Base-by-base conservation (phyloP, 2,888 invertebrate genomes). In the Mantis religiosa region DNA sequence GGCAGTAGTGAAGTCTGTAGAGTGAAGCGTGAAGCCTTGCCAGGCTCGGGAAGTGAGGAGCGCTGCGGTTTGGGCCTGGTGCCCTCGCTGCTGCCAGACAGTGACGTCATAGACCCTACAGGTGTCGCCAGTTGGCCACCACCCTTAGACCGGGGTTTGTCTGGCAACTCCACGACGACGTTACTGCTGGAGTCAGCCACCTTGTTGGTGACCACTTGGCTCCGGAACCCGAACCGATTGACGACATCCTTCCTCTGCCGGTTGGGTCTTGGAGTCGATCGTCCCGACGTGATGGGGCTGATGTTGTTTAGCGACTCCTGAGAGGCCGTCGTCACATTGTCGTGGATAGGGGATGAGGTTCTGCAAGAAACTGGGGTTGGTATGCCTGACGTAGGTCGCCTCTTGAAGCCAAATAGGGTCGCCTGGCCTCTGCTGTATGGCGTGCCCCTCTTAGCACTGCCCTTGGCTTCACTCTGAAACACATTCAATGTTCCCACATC, bases 401-500 rank as follows among this genome's bases (percentile, higher is more conserved):
- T 95, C 87, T 96, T 96, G 93, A 97, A 97, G 86, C 97, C 97
- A 93, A 97, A 97, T 84, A 97, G 97, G 92, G 97, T 97, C 89
- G 97, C 96, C 90, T 97, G 96, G 87, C 97, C 97, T 90, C 96
- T 95, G 90, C 95, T 95, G 89, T 94, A 94, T 12, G 89, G 90
- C 9, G 84, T 84, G 81, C 81, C 84, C 27, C 89, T 86, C 27
- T 89, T 89, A 20, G 87, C 28, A 85, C 82, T 85, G 8, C 30
- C 86, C 84, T 95, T 95, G 93, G 95, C 95, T 92, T 95, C 95
- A 93, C 95, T 95, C 94, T 96, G 95, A 92, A 92, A 92, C 88
- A 90, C 27, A 84, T 28, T 7, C 82, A 27, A 82, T 7, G 8
- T 27, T n/a, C 82, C 82, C n/a, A n/a, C n/a, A n/a, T 82, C 28